These are phyloP conservation scores for Echeneis naucrates DNA, from an alignment of 2,797 vertebrate genomes.

Conservation along the genomic window DNA sequence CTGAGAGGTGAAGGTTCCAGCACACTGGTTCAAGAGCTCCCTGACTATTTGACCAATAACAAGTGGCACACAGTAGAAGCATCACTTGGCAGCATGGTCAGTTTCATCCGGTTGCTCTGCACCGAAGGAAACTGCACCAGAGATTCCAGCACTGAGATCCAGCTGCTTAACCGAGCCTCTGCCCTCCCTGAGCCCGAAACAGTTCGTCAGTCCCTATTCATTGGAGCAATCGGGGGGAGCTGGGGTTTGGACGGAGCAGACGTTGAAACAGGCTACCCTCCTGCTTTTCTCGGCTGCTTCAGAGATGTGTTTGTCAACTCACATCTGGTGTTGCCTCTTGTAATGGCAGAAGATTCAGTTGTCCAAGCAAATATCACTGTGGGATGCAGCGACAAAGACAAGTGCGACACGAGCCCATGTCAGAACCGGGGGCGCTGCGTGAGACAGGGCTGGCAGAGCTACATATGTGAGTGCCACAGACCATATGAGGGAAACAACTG, in stretches of 20 bases:
- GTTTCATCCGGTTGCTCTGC: slow-evolving; percentile 85
- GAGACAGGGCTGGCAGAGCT: slow-evolving; percentile 88
- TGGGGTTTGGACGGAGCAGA: slow-evolving; percentile 27
- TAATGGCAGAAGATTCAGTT: slow-evolving; percentile 48
- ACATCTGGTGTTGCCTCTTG: slow-evolving; percentile 78
- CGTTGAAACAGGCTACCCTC: slow-evolving; percentile 49
- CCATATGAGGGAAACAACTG: slow-evolving; percentile 87
- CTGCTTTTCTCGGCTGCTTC: slow-evolving; percentile 91
- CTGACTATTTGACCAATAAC: slow-evolving; percentile 83
- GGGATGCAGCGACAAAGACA: slow-evolving; percentile 88
- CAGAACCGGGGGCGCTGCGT: slow-evolving; percentile 89
- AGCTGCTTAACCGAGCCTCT: slow-evolving; percentile 52
- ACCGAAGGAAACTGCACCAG: slow-evolving; percentile 77
- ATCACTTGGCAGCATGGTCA: slow-evolving; percentile 82
- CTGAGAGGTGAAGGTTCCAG: slow-evolving; percentile 71
- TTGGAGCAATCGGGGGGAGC: slow-evolving; percentile 80
- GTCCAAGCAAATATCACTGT: slow-evolving; percentile 82
- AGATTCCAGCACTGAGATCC: slow-evolving; percentile 53
- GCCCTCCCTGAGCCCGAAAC: slow-evolving; percentile 64
- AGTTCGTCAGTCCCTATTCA: slow-evolving; percentile 81
- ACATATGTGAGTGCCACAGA: slow-evolving; percentile 89
- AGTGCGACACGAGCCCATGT: slow-evolving; percentile 89
- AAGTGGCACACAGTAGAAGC: slow-evolving; percentile 90
- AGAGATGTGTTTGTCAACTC: slow-evolving; percentile 89
- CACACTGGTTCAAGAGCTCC: slow-evolving; percentile 76